These are phyloP conservation scores for Garrulus glandarius DNA, from an alignment of 2,797 vertebrate genomes.

Conservation along the genomic window DNA sequence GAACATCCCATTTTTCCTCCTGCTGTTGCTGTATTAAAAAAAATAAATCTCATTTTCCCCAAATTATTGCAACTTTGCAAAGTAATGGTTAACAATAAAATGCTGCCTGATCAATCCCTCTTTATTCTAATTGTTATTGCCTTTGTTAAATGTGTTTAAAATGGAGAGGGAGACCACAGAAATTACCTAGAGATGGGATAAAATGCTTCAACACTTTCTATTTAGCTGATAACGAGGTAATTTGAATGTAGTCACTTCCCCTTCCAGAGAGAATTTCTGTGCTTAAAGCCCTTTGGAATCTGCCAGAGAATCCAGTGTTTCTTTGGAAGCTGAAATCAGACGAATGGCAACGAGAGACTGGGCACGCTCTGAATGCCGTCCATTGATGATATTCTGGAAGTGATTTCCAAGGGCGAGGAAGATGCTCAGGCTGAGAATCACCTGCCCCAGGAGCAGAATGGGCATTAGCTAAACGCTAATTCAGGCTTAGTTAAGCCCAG, in stretches of 20 bases:
- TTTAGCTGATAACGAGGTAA: neutral
- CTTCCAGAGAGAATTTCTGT: neutral
- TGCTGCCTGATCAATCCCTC: neutral
- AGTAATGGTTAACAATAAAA: neutral
- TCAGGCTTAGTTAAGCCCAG: neutral
- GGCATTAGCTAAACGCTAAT: neutral
- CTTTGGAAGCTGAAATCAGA: neutral
- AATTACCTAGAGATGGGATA: neutral
- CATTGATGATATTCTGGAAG: neutral
- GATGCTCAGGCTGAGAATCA: neutral
- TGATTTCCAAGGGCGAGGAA: neutral
- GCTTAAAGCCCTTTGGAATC: neutral
- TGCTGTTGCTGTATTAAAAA: accelerated
- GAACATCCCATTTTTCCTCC: neutral
- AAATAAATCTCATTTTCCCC: neutral
- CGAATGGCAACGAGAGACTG: neutral
- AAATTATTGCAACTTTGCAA: neutral
- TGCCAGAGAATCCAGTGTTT: neutral
- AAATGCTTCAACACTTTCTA: neutral
- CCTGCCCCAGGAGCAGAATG: neutral
- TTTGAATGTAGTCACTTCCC: neutral
- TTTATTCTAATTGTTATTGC: neutral
- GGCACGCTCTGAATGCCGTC: neutral
- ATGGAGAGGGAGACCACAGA: neutral
- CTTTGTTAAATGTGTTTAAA: neutral